A percentile compares a stretch with the other conserved stretches of the same genome.
These are phyloP conservation scores for Ammodytes dubius DNA, from an alignment of 2,113 vertebrate species.

Conservation along the genomic window DNA sequence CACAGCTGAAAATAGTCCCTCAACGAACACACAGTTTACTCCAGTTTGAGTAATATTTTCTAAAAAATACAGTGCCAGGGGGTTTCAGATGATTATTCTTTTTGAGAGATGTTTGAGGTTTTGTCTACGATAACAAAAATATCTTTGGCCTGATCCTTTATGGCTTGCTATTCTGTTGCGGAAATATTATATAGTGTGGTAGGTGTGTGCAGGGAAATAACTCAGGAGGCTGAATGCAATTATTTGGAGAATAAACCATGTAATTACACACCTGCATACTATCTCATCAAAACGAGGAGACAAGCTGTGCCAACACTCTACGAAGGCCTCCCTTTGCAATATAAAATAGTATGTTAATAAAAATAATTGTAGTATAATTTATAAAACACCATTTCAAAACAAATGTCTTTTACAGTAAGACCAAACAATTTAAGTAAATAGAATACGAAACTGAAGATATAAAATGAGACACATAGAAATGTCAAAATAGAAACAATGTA, in stretches of 20 bases:
- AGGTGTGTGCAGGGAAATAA: not conserved
- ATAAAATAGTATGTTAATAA: no score
- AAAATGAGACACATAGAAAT: not conserved
- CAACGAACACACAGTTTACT: not conserved
- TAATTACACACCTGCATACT: not conserved
- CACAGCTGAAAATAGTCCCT: not conserved
- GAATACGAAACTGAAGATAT: not conserved
- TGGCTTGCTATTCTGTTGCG: not conserved
- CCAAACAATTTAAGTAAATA: not conserved
- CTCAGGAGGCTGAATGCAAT: not conserved
- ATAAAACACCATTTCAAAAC: not conserved
- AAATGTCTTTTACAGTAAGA: not conserved
- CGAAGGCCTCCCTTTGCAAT: no score
- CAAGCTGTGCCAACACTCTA: not conserved
- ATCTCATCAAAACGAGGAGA: not conserved
- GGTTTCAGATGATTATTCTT: not conserved
- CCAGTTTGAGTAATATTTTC: not conserved
- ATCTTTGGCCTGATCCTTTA: not conserved
- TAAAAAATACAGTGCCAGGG: not conserved
- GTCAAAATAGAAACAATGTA: not conserved
- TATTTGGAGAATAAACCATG: not conserved
- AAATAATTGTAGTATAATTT: not conserved
- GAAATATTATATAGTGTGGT: not conserved
- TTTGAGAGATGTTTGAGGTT: not conserved
- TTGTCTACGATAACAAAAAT: not conserved